Evolutionary conservation across 2,888 invertebrate species (phyloP).

Genomic region (Agrotis puta): DNA sequence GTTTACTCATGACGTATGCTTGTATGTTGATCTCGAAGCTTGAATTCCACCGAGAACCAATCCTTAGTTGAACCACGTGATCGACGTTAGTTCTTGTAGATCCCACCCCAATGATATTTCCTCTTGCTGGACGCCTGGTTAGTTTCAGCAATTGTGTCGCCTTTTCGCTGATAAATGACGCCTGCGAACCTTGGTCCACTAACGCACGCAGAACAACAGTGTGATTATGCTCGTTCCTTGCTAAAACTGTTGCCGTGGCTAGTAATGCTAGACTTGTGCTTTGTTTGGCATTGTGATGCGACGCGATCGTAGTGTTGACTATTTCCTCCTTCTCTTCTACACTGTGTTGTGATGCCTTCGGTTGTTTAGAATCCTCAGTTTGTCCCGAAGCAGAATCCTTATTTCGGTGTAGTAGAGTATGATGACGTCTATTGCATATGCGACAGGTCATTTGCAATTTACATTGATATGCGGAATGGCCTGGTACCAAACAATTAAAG

Average conservation of each 20-base stretch:
- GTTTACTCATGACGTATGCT: conserved; percentile 50
- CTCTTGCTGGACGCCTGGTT: not conserved
- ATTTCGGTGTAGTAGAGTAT: conserved; percentile 10
- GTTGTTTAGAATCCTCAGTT: conserved; percentile 1
- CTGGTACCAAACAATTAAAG: conserved; percentile 21
- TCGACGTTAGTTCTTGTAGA: not conserved
- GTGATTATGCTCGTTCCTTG: not conserved
- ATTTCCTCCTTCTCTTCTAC: conserved; percentile 20
- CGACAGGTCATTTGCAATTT: conserved; percentile 14
- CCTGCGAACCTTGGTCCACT: conserved; percentile 17
- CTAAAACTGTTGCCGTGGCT: conserved; percentile 3
- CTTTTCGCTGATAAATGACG: conserved; percentile 4
- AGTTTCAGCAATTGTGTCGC: conserved; percentile 15
- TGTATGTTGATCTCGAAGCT: conserved; percentile 33
- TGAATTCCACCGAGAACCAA: conserved; percentile 2
- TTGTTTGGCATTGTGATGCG: not conserved
- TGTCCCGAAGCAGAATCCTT: conserved; percentile 1
- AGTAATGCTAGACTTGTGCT: too few species aligned
- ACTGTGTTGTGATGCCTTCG: not conserved
- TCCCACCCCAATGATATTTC: conserved; percentile 14
- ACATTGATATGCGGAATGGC: too few species aligned
- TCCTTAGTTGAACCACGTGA: conserved; percentile 3
- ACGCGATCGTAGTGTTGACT: conserved; percentile 5
- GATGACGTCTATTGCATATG: conserved; percentile 14
- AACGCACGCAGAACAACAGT: conserved; percentile 5